Evolutionary conservation across 2,113 vertebrate species (phyloP).

Genomic region (Panthera leo): DNA sequence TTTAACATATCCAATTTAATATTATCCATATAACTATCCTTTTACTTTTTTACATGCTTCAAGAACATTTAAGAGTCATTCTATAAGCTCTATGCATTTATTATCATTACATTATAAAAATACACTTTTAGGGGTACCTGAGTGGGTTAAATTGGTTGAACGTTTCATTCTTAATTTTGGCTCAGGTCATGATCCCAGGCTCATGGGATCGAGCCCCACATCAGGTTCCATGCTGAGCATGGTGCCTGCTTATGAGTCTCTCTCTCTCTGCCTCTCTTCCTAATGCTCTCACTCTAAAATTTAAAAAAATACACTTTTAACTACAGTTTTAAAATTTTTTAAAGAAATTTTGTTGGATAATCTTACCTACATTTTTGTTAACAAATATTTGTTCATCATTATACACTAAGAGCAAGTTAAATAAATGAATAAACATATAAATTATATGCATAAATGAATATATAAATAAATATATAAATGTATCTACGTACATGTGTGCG

Average conservation of each 20-base stretch:
- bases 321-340: not conserved
- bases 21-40: not conserved
- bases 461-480: not conserved
- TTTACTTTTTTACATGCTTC: not conserved
- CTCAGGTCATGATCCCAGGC: too few relatives aligned
- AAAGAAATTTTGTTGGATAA: not conserved
- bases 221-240: too few relatives aligned
- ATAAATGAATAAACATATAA: not conserved
- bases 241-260: too few relatives aligned
- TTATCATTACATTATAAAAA: not conserved
- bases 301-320: not conserved
- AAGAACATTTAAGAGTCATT: not conserved
- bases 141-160: too few relatives aligned
- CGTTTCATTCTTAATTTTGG: too few relatives aligned
- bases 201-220: too few relatives aligned
- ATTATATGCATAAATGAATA: not conserved
- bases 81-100: not conserved
- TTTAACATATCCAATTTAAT: not conserved
- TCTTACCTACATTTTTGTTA: not conserved
- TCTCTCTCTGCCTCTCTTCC: too few relatives aligned
- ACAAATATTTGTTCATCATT: not conserved
- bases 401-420: not conserved
- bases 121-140: not conserved
- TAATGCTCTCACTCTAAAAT: too few relatives aligned
- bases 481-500: not conserved